Percentiles rank a stretch among this genome's conserved stretches.
These are phyloP conservation scores for Lepidocolaptes lacrymiger DNA, from an alignment of 2,797 vertebrate genomes.

Conservation along the genomic window DNA sequence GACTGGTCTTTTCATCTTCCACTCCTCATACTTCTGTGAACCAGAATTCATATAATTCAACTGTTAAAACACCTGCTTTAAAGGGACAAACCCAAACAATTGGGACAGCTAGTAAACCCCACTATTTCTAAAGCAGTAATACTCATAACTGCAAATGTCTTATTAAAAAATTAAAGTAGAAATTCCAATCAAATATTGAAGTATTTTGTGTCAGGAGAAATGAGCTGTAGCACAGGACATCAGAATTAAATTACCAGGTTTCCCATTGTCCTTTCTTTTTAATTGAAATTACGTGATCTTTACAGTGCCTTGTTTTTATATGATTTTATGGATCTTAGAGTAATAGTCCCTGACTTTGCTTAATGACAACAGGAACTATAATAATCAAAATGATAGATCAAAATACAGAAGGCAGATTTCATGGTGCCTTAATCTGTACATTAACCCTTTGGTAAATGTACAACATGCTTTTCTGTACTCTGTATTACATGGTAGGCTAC, in stretches of 20 bases:
- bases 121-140: background rate
- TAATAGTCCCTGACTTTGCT: background rate
- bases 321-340: background rate
- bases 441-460: background rate
- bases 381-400: background rate
- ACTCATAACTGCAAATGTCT: background rate
- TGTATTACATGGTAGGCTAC: background rate
- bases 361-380: background rate
- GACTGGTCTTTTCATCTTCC: background rate
- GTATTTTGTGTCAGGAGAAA: background rate
- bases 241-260: background rate
- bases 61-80: background rate
- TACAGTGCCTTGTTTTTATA: background rate
- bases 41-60: background rate
- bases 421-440: background rate
- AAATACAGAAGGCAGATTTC: constrained; percentile 4
- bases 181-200: background rate
- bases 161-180: background rate
- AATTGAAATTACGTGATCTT: background rate
- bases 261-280: background rate
- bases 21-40: background rate
- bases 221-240: background rate
- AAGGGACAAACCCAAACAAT: background rate
- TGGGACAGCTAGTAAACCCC: background rate
- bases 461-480: background rate